Evolutionary conservation across 2,113 vertebrate genomes (phyloP), one percentile per base, ranked within the genome.

Genomic region (Brachyhypopomus gauderio): DNA sequence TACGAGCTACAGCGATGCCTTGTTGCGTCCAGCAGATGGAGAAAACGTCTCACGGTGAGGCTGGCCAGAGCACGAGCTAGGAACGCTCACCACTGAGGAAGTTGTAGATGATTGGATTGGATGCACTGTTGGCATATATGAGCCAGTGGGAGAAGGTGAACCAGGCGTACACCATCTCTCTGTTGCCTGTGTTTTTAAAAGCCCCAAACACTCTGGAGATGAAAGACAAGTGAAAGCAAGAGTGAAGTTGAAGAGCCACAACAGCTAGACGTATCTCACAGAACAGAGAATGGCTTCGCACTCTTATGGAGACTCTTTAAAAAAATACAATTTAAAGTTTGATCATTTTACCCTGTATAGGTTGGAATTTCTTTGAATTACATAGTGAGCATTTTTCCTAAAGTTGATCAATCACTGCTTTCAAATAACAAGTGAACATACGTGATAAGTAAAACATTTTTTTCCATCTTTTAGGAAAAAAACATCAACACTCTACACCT

Each of bases 61-160:
- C n/a, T 6, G 12, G 34, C 11, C 19, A 70, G 36, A 41, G 30
- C 22, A 25, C 1, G 1, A 1, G 5, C 0, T 55, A 19, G 16
- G 30, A 7, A 52, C 55, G 95, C 97, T 96, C 88, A 98, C 97
- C 96, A 80, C 97, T 99, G 72, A 99, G 95, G 88, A 98, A 99
- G 89, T 98, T 99, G 89, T 99, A 99, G 93, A 99, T 97, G 84
- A 99, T 98, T 71, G 97, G 97, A 89, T 99, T 99, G 70, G 95
- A 96, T 74, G 97, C 97, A 87, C 97, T 99, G 85, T 99, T 99
- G 82, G 97, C 97, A 48, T 99, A 99, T 3, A 98, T 97, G 64
- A 99, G 94, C 97, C 97, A 98, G 79, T 99, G 97, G 74, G 97
- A 97, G 88, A 99, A 97, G 0, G 92, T 99, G 89, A 98, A 99